Percentiles rank a stretch among this genome's conserved stretches.
These are phyloP conservation scores for Spheniscus mendiculus DNA, from an alignment of 2,113 vertebrate species.

Conservation along the genomic window DNA sequence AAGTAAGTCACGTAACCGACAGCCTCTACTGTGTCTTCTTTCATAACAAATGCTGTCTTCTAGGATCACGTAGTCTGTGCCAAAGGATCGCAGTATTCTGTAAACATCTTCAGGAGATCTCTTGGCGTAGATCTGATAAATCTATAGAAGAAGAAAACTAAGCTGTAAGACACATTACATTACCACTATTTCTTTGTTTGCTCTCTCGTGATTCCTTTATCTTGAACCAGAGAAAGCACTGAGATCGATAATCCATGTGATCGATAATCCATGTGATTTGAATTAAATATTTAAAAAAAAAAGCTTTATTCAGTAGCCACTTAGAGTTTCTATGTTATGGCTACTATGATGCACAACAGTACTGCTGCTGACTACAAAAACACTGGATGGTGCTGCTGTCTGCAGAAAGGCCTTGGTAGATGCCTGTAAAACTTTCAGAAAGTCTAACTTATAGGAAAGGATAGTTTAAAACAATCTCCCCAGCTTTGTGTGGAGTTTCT, in stretches of 20 bases:
- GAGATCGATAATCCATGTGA: not conserved
- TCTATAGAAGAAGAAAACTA: constrained; percentile 64
- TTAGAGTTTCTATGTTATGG: not conserved
- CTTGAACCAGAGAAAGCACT: not conserved
- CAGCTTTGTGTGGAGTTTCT: not conserved
- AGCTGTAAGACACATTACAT: not conserved
- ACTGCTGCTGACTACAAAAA: not conserved
- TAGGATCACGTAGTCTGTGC: constrained; percentile 90
- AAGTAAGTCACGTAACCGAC: constrained; percentile 90
- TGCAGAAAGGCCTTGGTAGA: not conserved
- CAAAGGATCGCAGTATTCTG: constrained; percentile 79
- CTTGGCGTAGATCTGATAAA: constrained; percentile 94
- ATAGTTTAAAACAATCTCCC: not conserved
- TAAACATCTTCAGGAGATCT: constrained; percentile 85
- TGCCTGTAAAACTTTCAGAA: not conserved
- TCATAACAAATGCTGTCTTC: constrained; percentile 97
- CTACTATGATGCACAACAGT: not conserved
- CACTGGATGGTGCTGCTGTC: not conserved
- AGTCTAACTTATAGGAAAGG: not conserved
- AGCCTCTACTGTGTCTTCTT: constrained; percentile 87
- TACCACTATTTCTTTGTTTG: not conserved
- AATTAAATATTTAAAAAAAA: not conserved
- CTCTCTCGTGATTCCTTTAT: not conserved
- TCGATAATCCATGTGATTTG: not conserved
- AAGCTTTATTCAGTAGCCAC: not conserved